These are phyloP conservation scores for Cepaea hortensis DNA, from an alignment of 2,888 invertebrate genomes.

Conservation along the genomic window DNA sequence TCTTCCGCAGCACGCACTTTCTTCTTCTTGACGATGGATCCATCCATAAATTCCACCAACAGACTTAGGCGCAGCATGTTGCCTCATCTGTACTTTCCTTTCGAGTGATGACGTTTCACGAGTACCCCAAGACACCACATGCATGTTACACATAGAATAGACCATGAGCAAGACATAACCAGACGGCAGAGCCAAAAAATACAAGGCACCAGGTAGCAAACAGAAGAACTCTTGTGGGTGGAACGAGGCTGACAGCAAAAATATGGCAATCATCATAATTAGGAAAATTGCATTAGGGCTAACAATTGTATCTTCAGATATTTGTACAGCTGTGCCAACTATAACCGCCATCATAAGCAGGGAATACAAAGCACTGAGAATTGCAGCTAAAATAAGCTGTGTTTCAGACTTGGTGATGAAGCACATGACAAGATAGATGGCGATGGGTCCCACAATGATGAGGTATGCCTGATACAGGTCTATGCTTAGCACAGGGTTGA, in stretches of 20 bases:
- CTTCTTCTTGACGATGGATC: slow-evolving; percentile 57
- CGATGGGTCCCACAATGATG: slow-evolving; percentile 65
- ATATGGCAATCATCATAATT: slow-evolving; percentile 66
- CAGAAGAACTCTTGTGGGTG: slow-evolving; percentile 74
- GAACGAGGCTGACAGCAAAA: slow-evolving; percentile 66
- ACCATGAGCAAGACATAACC: slow-evolving; percentile 95
- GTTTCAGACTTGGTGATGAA: slow-evolving; percentile 66
- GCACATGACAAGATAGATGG: slow-evolving; percentile 69
- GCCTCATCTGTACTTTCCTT: slow-evolving; percentile 53
- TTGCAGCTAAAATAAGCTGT: slow-evolving; percentile 69
- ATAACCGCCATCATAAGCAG: slow-evolving; percentile 74
- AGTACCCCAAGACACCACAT: slow-evolving; percentile 95
- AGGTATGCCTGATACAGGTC: slow-evolving; percentile 68
- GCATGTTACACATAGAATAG: slow-evolving; percentile 93
- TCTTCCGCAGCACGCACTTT: slow-evolving; percentile 58
- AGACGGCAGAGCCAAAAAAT: slow-evolving; percentile 93
- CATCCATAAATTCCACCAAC: slow-evolving; percentile 53
- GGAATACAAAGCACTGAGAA: slow-evolving; percentile 68
- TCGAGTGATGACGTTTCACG: slow-evolving; percentile 80
- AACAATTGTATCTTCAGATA: slow-evolving; percentile 67
- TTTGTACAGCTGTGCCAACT: slow-evolving; percentile 68
- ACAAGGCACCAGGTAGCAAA: slow-evolving; percentile 79
- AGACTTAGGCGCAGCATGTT: slow-evolving; percentile 35
- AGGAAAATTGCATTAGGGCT: slow-evolving; percentile 73
- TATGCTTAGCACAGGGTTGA: slow-evolving; percentile 68